A percentile compares a stretch with the other conserved stretches of the same genome.
Evolutionary conservation across 2,113 vertebrate genomes (phyloP).

Genomic region (Carettochelys insculpta): DNA sequence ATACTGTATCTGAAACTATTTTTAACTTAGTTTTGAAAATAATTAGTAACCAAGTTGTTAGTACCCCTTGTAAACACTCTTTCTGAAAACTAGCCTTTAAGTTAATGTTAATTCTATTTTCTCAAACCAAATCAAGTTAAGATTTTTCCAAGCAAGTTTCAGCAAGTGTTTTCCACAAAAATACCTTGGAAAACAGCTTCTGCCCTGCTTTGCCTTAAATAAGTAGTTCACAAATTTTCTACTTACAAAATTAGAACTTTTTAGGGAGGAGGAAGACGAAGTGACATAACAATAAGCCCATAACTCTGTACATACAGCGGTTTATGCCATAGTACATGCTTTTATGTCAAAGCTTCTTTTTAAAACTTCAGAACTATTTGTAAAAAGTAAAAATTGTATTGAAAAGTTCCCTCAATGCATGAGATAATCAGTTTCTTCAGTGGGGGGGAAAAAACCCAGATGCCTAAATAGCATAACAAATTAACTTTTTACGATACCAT

Average conservation of each 20-base stretch:
- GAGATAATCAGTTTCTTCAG: not conserved
- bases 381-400: not conserved
- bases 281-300: not conserved
- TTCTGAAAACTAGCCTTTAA: not conserved
- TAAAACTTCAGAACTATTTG: not conserved
- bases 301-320: not conserved
- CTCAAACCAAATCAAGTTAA: not conserved
- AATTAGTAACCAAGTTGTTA: not conserved
- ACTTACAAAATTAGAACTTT: not conserved
- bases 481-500: not conserved
- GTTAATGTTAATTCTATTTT: not conserved
- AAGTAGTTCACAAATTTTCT: not conserved
- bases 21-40: not conserved
- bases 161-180: not conserved
- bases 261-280: not conserved
- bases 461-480: not conserved
- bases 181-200: not conserved
- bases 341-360: not conserved
- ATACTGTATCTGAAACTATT: not conserved
- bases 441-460: not conserved
- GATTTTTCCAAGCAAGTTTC: fast-evolving
- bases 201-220: not conserved
- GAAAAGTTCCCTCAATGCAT: not conserved
- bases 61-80: not conserved
- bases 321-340: not conserved